These are phyloP conservation scores for Callosobruchus maculatus DNA, from an alignment of 2,888 invertebrate genomes.

Conservation along the genomic window DNA sequence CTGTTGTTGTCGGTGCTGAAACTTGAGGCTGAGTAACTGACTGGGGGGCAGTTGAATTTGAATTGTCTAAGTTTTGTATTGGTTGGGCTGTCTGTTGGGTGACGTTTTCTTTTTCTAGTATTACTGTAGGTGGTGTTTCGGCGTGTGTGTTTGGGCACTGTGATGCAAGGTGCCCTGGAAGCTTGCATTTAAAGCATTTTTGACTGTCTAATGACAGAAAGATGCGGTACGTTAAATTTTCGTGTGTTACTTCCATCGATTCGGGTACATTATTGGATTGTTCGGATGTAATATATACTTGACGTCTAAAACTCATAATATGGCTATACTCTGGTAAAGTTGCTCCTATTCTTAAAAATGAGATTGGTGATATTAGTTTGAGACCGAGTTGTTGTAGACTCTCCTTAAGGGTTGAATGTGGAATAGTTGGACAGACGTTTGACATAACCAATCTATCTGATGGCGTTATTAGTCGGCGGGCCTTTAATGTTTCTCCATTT, in stretches of 20 bases:
- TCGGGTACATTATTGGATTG: background rate
- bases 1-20: too few species aligned
- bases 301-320: too few species aligned
- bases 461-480: background rate
- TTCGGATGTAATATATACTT: background rate
- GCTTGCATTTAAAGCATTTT: background rate
- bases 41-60: too few species aligned
- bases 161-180: background rate
- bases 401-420: background rate
- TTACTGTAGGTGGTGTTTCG: background rate
- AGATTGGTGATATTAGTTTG: background rate
- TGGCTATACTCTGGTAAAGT: too few species aligned
- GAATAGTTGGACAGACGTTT: constrained; percentile 2
- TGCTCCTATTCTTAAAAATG: too few species aligned
- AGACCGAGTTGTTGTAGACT: background rate
- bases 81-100: background rate
- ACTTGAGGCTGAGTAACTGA: too few species aligned
- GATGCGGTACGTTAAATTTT: background rate
- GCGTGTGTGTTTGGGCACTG: background rate
- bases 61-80: too few species aligned
- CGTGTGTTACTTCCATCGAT: background rate
- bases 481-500: background rate
- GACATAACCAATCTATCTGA: background rate
- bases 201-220: background rate
- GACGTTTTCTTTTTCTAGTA: background rate